A percentile compares a stretch with the other conserved stretches of the same genome.
These are phyloP conservation scores for Augochlora pura DNA, from an alignment of 1,140 invertebrate genomes.

Conservation along the genomic window DNA sequence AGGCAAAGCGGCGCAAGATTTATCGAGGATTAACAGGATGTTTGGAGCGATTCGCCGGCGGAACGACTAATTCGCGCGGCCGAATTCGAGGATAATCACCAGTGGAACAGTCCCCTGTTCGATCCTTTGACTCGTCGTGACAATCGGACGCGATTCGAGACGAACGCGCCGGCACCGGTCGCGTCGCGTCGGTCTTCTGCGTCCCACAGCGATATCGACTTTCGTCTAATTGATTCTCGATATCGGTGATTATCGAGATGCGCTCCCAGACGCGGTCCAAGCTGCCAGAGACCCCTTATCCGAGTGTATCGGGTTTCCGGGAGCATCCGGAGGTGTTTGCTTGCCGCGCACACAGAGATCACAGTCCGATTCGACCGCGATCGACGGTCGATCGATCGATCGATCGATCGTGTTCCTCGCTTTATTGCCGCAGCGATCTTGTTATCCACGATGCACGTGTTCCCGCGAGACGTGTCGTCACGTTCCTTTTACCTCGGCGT, in stretches of 20 bases:
- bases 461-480: slow-evolving; percentile 25
- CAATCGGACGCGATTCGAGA: not conserved
- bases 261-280: not conserved
- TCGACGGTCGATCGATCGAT: slow-evolving; percentile 17
- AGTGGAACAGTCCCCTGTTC: not conserved
- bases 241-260: no score
- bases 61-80: not conserved
- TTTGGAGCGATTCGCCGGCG: not conserved
- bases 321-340: not conserved
- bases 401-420: not conserved
- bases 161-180: not conserved
- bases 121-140: not conserved
- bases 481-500: slow-evolving; percentile 25
- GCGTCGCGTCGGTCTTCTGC: no score
- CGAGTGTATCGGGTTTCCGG: not conserved
- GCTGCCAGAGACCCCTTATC: not conserved
- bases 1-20: not conserved
- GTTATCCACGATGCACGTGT: slow-evolving; percentile 39
- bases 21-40: slow-evolving; percentile 15
- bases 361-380: not conserved
- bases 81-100: no score
- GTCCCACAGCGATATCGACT: no score
- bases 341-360: no score
- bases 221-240: no score
- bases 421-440: slow-evolving; percentile 39